A percentile compares a stretch with the other conserved stretches of the same genome.
phyloP scores from a whole-genome alignment of 1,140 invertebrate species.

The Trachymyrmex septentrionalis region DNA sequence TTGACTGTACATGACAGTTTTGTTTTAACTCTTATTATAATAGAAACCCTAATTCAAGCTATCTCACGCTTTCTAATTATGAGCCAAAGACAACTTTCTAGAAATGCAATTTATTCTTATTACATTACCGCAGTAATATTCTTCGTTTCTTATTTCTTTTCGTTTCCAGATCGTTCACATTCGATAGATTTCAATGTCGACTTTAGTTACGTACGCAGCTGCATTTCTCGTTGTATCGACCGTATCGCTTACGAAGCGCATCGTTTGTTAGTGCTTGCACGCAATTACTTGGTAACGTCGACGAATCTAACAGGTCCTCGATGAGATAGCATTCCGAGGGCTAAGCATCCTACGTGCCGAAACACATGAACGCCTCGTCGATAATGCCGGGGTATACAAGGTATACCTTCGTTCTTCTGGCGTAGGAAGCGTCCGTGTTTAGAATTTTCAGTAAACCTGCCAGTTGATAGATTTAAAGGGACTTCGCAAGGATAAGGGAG shows the following conservation, averaged over 20 bases:
- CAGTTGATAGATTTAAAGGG: conserved; percentile 46
- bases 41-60: no score
- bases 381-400: not conserved
- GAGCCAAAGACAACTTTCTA: no score
- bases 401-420: not conserved
- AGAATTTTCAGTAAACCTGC: conserved; percentile 20
- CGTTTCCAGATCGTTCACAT: conserved; percentile 7
- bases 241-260: not conserved
- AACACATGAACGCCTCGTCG: not conserved
- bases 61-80: no score
- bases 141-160: not conserved
- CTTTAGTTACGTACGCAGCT: not conserved
- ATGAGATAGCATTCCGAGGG: conserved; percentile 2
- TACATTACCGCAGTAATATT: no score
- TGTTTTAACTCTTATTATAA: no score
- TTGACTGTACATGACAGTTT: no score
- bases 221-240: conserved; percentile 8
- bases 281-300: conserved; percentile 22
- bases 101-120: no score
- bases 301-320: conserved; percentile 37
- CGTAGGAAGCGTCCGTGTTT: not conserved
- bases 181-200: not conserved
- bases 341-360: conserved; percentile 1
- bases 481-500: not conserved
- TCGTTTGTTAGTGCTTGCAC: not conserved